Conservation (phyloP, 1,140 invertebrate species). For the Dendroctonus valens region DNA sequence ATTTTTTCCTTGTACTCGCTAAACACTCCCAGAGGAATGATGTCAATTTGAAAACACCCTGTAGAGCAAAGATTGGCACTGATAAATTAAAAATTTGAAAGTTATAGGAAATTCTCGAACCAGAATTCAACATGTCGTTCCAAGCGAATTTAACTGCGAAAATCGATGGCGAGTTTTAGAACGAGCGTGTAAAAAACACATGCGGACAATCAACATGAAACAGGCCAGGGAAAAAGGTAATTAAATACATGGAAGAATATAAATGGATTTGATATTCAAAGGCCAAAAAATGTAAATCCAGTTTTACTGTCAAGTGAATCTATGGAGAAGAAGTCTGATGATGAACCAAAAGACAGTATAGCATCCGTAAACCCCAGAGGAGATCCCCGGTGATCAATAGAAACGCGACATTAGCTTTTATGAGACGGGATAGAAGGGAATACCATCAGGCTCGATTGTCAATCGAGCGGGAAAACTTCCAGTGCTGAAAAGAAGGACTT, state of each 20-base stretch:
- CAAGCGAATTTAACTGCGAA: slow-evolving; percentile 16
- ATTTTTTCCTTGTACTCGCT: no score
- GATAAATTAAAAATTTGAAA: slow-evolving; percentile 11
- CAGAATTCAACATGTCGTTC: slow-evolving; percentile 7
- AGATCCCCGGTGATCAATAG: slow-evolving; percentile 8
- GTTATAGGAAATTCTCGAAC: slow-evolving; percentile 4
- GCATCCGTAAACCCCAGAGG: neutral
- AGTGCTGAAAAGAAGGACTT: slow-evolving; percentile 1
- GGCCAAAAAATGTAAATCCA: slow-evolving; percentile 28
- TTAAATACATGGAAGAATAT: slow-evolving; percentile 29
- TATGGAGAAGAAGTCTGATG: slow-evolving; percentile 7
- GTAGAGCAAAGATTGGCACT: slow-evolving; percentile 11
- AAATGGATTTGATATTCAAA: slow-evolving; percentile 32
- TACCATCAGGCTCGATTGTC: slow-evolving; percentile 2
- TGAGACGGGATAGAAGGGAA: neutral
- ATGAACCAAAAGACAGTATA: slow-evolving; percentile 8
- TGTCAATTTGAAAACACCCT: no score
- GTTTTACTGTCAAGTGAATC: slow-evolving; percentile 15
- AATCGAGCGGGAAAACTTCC: slow-evolving; percentile 6
- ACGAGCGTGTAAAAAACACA: slow-evolving; percentile 30
- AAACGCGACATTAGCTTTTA: slow-evolving; percentile 10
- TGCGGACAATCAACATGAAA: slow-evolving; percentile 32
- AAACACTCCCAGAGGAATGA: no score
- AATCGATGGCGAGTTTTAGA: slow-evolving; percentile 34
- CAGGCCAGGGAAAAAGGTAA: slow-evolving; percentile 29